Evolutionary conservation across 2,113 vertebrate species (phyloP).

Genomic region (Hipposideros armiger): DNA sequence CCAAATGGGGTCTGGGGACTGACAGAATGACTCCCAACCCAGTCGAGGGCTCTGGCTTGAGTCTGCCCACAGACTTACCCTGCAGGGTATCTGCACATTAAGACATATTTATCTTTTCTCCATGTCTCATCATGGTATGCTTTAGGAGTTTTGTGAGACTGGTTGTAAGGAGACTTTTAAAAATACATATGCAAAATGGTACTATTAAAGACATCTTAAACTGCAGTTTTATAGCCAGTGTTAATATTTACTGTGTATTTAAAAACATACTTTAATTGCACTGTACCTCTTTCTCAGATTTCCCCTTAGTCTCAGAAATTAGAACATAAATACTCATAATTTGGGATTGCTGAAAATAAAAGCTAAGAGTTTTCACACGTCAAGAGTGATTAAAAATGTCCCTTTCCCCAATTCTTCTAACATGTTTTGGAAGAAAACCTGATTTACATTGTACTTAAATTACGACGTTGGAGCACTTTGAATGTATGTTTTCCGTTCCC

Average conservation of each 20-base stretch:
- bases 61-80: too few species aligned
- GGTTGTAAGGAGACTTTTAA: neutral
- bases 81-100: rapidly evolving
- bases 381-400: neutral
- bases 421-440: neutral
- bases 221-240: rapidly evolving
- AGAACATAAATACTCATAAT: neutral
- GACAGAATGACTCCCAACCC: too few species aligned
- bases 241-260: neutral
- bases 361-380: neutral
- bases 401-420: neutral
- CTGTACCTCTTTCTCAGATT: neutral
- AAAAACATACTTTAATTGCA: neutral
- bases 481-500: neutral
- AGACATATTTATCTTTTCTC: neutral
- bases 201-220: rapidly evolving
- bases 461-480: neutral
- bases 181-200: too few species aligned
- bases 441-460: neutral
- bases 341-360: neutral
- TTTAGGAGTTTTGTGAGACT: neutral
- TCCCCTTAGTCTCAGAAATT: slow-evolving; percentile 13
- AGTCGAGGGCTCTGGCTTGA: neutral
- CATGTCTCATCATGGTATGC: rapidly evolving
- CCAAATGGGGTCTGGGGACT: too few species aligned